Percentiles rank a stretch among this genome's conserved stretches.
These are phyloP conservation scores for Drosophila santomea DNA, from an alignment of 1,140 invertebrate species.

Conservation along the genomic window DNA sequence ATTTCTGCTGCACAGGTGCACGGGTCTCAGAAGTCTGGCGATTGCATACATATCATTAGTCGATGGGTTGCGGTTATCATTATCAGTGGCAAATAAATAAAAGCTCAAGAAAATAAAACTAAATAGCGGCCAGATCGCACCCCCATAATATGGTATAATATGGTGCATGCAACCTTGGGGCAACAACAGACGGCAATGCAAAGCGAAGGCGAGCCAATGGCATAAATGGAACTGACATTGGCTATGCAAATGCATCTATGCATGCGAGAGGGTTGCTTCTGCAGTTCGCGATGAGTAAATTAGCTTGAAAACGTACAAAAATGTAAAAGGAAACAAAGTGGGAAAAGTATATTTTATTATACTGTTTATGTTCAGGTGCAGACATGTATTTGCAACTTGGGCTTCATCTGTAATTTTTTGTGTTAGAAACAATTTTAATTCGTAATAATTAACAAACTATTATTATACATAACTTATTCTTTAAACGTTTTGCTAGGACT, in stretches of 20 bases:
- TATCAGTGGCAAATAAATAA: conserved; percentile 24
- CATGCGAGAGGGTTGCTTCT: conserved; percentile 43
- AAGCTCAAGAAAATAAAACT: not conserved
- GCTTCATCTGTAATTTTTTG: no score
- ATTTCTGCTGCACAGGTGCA: not conserved
- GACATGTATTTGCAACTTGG: no score
- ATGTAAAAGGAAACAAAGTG: no score
- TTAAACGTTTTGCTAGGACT: no score
- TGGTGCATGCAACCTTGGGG: conserved; percentile 68
- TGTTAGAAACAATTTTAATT: no score
- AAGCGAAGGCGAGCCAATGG: conserved; percentile 60
- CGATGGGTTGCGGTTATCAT: conserved; percentile 36
- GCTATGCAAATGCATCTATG: conserved; percentile 60
- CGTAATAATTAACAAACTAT: no score
- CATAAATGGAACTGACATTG: conserved; percentile 70
- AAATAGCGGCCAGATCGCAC: conserved; percentile 59
- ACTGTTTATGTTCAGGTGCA: no score
- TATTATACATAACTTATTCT: no score
- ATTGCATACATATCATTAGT: conserved; percentile 16
- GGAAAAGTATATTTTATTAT: not conserved
- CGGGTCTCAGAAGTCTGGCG: not conserved
- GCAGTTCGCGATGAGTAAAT: conserved; percentile 1
- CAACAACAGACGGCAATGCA: conserved; percentile 48
- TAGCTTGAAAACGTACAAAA: no score
- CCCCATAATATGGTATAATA: conserved; percentile 69